phyloP scores from a whole-genome alignment of 2,888 invertebrate species.

The Epistrophella euchroma region DNA sequence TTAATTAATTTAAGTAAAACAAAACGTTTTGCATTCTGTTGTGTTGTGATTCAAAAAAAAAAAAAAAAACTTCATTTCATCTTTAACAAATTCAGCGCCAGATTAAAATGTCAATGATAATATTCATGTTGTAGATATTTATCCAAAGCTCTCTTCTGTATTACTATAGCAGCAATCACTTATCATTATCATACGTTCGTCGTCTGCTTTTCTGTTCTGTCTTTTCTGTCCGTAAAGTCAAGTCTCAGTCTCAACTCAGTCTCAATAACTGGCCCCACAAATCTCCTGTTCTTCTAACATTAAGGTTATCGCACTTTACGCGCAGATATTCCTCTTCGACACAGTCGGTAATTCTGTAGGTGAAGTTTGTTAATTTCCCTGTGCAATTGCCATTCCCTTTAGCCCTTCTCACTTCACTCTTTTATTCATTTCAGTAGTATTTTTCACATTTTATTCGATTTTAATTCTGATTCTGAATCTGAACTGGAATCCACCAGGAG shows the following conservation, averaged over 20 bases:
- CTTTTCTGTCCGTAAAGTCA: conserved; percentile 19
- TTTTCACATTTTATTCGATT: conserved; percentile 37
- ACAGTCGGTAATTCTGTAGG: conserved; percentile 65
- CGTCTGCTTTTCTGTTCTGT: conserved; percentile 31
- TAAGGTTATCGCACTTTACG: conserved; percentile 75
- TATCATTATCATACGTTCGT: conserved; percentile 50
- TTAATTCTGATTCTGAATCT: conserved; percentile 34
- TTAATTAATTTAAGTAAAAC: background rate
- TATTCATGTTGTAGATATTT: conserved; percentile 26
- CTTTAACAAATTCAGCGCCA: conserved; percentile 38
- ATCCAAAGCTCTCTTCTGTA: conserved; percentile 21
- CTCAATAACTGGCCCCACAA: conserved; percentile 43
- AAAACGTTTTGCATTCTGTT: background rate
- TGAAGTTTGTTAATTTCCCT: conserved; percentile 69
- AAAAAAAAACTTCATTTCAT: too few species aligned
- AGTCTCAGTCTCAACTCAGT: background rate
- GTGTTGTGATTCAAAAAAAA: background rate
- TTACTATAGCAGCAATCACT: conserved; percentile 30
- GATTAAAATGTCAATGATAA: conserved; percentile 37
- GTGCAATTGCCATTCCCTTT: conserved; percentile 4
- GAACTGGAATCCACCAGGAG: conserved; percentile 24
- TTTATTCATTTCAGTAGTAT: conserved; percentile 15
- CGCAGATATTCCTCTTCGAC: conserved; percentile 65
- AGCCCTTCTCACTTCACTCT: background rate
- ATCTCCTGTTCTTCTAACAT: conserved; percentile 65